Percentiles rank a stretch among this genome's conserved stretches.
These are phyloP conservation scores for Rhabdophis nuchalis DNA, from an alignment of 2,797 vertebrate genomes.

Conservation along the genomic window DNA sequence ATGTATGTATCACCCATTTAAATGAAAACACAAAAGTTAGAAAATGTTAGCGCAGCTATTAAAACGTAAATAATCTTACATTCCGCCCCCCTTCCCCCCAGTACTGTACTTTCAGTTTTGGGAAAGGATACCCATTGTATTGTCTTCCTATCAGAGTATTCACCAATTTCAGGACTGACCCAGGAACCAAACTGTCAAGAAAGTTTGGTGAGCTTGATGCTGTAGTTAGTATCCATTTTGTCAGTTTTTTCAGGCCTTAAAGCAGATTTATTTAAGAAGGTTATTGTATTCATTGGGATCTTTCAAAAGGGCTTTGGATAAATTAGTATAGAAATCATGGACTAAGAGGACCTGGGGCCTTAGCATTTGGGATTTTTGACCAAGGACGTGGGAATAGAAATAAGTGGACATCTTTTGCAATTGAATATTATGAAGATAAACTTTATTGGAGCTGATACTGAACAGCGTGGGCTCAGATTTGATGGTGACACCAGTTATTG, in stretches of 20 bases:
- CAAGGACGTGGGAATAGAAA: neutral
- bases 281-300: neutral
- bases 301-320: neutral
- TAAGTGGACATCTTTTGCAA: neutral
- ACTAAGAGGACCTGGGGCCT: neutral
- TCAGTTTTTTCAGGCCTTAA: neutral
- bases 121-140: neutral
- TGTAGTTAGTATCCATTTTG: neutral
- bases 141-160: neutral
- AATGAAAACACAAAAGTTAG: slow-evolving; percentile 3
- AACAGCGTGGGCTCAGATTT: neutral
- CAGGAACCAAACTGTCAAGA: neutral
- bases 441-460: neutral
- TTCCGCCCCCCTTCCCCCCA: neutral
- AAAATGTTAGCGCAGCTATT: neutral
- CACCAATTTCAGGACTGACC: neutral
- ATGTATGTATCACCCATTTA: neutral
- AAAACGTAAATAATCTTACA: neutral
- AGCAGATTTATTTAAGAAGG: neutral
- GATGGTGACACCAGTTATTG: neutral
- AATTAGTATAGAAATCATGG: neutral
- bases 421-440: neutral
- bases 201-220: neutral
- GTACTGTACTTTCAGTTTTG: neutral
- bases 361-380: neutral